Conservation (phyloP, 2,797 vertebrate genomes). For the Falco peregrinus region DNA sequence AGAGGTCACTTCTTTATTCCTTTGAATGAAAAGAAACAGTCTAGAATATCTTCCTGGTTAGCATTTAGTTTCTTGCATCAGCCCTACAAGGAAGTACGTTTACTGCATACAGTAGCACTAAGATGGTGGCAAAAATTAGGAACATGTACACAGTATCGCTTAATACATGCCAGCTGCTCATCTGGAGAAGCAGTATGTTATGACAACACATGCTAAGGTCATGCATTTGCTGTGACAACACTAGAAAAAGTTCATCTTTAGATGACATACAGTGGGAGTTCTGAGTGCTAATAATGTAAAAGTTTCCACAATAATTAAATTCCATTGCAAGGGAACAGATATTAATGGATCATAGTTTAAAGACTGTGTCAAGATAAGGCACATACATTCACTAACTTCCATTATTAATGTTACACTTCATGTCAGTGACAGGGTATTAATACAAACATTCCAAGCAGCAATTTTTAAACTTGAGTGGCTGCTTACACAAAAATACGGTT, state of each 20-base stretch:
- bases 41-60: neutral
- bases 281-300: neutral
- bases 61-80: neutral
- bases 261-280: neutral
- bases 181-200: neutral
- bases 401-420: neutral
- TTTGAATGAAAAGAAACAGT: slow-evolving; percentile 2
- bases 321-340: neutral
- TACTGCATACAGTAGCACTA: neutral
- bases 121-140: neutral
- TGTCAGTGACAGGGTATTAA: neutral
- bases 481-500: neutral
- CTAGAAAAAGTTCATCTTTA: neutral
- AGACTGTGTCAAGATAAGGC: neutral
- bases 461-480: neutral
- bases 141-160: neutral
- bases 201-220: neutral
- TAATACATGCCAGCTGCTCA: neutral
- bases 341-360: neutral
- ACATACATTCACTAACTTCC: neutral
- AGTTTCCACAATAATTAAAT: neutral
- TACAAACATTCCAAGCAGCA: neutral
- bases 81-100: neutral
- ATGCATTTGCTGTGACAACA: neutral
- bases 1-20: slow-evolving; percentile 18